Conservation (phyloP, 2,113 vertebrate genomes). For the Silurus meridionalis region DNA sequence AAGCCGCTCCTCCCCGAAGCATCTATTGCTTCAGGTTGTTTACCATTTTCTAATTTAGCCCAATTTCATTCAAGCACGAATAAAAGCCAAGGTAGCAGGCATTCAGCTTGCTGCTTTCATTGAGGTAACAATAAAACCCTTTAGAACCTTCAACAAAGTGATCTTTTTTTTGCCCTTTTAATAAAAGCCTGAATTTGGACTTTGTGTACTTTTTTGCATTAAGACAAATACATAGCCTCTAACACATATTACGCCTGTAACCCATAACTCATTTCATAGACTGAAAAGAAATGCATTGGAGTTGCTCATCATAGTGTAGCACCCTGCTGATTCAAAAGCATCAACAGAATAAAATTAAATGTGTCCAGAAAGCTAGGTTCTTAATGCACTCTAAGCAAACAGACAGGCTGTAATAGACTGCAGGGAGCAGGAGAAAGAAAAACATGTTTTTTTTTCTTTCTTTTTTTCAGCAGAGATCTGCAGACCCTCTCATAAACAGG, state of each 20-base stretch:
- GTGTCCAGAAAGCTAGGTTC: slow-evolving; percentile 17
- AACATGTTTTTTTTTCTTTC: slow-evolving; percentile 25
- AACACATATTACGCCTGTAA: neutral
- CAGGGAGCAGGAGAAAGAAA: slow-evolving; percentile 22
- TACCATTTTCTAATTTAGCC: slow-evolving; percentile 25
- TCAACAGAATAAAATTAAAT: slow-evolving; percentile 16
- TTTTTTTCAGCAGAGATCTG: slow-evolving; percentile 26
- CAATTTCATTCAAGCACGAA: slow-evolving; percentile 16
- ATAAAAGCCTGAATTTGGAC: slow-evolving; percentile 1
- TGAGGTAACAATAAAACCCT: slow-evolving; percentile 61
- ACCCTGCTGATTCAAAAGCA: slow-evolving; percentile 2
- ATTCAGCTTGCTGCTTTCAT: slow-evolving; percentile 52
- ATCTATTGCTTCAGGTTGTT: neutral
- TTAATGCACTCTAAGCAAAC: slow-evolving; percentile 43
- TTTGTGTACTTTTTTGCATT: slow-evolving; percentile 1
- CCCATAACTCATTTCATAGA: slow-evolving; percentile 26
- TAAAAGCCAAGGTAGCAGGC: slow-evolving; percentile 42
- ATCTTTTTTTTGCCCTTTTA: slow-evolving; percentile 15
- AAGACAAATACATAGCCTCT: neutral
- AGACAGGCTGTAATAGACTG: slow-evolving; percentile 44
- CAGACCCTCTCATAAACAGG: slow-evolving; percentile 27
- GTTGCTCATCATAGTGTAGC: slow-evolving; percentile 21
- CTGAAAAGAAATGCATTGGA: slow-evolving; percentile 3
- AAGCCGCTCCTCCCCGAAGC: slow-evolving; percentile 39
- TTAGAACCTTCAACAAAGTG: slow-evolving; percentile 54